These are phyloP conservation scores for Papilio helenus DNA, from an alignment of 1,140 invertebrate species.

Conservation along the genomic window DNA sequence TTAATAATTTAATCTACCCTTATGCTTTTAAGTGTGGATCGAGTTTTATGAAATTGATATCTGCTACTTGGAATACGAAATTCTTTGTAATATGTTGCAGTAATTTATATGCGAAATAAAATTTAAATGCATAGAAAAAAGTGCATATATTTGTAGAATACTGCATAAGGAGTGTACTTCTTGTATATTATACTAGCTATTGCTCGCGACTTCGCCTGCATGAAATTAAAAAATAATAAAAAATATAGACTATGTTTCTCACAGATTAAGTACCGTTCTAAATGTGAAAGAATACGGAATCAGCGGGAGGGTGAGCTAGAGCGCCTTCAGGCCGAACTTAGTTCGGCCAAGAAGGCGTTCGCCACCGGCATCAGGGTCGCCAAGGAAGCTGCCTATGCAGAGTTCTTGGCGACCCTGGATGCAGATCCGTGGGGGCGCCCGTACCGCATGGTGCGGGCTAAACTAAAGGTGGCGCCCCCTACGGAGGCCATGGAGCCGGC, in stretches of 20 bases:
- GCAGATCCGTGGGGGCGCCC: constrained; percentile 1
- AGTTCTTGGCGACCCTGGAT: not conserved
- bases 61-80: not conserved
- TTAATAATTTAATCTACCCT: constrained; percentile 10
- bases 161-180: no score
- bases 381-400: not conserved
- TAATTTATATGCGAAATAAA: no score
- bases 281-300: no score
- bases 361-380: not conserved
- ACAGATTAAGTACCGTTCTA: no score
- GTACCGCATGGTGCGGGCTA: not conserved
- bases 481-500: not conserved
- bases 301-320: not conserved
- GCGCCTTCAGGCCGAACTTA: not conserved
- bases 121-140: no score
- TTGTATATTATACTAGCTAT: no score
- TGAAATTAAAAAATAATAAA: no score
- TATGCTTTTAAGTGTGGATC: not conserved
- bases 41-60: not conserved
- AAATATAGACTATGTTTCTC: no score
- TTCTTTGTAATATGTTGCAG: no score
- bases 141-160: no score
- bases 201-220: no score
- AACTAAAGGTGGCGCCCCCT: not conserved
- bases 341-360: not conserved